Conservation (phyloP, 2,113 vertebrate species). For the Vulpes lagopus region DNA sequence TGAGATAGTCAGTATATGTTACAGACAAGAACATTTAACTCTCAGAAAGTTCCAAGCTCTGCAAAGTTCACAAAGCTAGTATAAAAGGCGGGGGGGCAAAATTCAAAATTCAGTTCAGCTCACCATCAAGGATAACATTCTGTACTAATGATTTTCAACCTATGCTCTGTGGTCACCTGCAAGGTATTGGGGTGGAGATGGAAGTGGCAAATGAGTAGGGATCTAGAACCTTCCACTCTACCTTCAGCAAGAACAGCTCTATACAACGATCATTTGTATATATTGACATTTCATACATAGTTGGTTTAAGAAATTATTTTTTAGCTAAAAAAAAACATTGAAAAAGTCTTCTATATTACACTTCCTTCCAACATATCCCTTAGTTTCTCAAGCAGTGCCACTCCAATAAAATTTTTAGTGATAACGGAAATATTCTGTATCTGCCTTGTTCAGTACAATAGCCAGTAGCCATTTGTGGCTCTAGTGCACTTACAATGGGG, state of each 20-base stretch:
- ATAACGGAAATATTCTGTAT: not conserved
- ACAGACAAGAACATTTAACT: not conserved
- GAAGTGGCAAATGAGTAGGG: not conserved
- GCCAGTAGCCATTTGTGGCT: not conserved
- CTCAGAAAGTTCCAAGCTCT: not conserved
- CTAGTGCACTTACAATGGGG: not conserved
- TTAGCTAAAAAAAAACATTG: not conserved
- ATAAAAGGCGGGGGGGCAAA: not conserved
- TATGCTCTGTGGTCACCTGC: not conserved
- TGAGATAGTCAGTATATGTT: not conserved
- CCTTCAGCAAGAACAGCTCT: not conserved
- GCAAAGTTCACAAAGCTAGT: not conserved
- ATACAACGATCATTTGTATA: not conserved
- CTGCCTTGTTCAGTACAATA: not conserved
- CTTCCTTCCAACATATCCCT: not conserved
- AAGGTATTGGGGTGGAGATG: not conserved
- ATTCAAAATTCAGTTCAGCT: not conserved
- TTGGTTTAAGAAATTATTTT: not conserved
- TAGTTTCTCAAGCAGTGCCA: not conserved
- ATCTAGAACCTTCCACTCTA: not conserved
- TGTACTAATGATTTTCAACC: not conserved
- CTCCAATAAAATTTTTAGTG: not conserved
- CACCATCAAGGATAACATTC: not conserved
- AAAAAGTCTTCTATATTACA: not conserved
- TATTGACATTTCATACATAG: not conserved